Base-by-base conservation (phyloP, 1,140 invertebrate species). In the Dendrolimus punctatus region DNA sequence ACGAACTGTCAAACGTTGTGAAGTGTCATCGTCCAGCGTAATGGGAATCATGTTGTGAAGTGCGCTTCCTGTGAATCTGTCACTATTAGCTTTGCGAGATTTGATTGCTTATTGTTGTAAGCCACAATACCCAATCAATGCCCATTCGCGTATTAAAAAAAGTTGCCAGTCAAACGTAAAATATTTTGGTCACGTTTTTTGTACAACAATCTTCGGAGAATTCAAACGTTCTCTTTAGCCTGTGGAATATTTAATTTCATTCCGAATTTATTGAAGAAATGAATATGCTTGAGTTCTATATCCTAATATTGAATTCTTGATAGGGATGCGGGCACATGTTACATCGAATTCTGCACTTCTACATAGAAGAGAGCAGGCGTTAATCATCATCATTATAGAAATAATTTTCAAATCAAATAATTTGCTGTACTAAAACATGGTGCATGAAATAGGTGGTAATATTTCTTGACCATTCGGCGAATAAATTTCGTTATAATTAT, bases 21-120 rank as follows among this genome's bases (percentile, higher is more conserved):
- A n/a, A 58, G 56, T 51, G 44, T 46, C 53, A 51, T 66, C 54
- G 46, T 23, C 47, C 8, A 39, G 39, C 38, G 40, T 10, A 50
- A 58, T 45, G 43, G 58, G 53, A 55, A 53, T 58, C 57, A 59
- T 66, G 55, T 60, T 69, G 64, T 60, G 51, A 61, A 66, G 66
- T 58, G 58, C 50, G 55, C 55, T 58, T 62, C 53, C 56, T 53
- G 60, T 55, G 57, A 58, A 69, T 56, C 51, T 47, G 57, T 49
- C 51, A 51, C 56, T 58, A 67, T 68, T 66, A 70, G 61, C 60
- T 55, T 62, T 66, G 66, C 67, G 55, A 57, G 55, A 51, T 60
- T 62, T 72, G 71, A 82, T 82, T 76, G 76, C 76, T 78, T 74
- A 82, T 84, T 84, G 78, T 83, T 65, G 62, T 45, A 8, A 47